Percentiles rank a stretch among this genome's conserved stretches.
Evolutionary conservation across 1,140 invertebrate genomes (phyloP).

Genomic region (Temnothorax curvispinosus): DNA sequence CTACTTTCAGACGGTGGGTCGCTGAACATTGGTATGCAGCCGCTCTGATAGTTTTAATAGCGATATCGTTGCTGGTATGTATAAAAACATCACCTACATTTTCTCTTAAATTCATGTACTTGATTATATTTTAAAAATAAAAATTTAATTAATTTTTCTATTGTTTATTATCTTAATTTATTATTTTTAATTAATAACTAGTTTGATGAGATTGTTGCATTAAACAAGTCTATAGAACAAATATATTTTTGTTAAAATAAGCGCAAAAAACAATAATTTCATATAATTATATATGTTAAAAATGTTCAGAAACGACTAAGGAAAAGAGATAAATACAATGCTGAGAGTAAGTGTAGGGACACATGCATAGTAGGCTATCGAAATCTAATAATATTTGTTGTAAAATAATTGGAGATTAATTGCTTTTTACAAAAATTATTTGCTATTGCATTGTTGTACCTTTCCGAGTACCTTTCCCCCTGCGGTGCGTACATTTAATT

Average conservation of each 20-base stretch:
- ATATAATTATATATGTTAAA: conserved; percentile 30
- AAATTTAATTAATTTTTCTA: neutral
- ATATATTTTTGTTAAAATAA: neutral
- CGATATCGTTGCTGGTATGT: conserved; percentile 92
- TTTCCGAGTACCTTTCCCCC: neutral
- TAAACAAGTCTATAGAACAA: neutral
- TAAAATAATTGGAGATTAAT: conserved; percentile 14
- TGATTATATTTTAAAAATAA: conserved; percentile 22
- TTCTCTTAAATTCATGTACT: neutral
- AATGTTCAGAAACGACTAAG: conserved; percentile 75
- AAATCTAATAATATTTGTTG: conserved; percentile 1
- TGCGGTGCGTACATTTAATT: neutral
- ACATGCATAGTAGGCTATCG: conserved; percentile 41
- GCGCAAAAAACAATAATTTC: neutral
- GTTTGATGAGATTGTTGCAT: neutral
- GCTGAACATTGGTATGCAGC: conserved; percentile 94
- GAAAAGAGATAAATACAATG: conserved; percentile 72
- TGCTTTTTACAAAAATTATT: conserved; percentile 1
- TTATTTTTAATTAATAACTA: neutral
- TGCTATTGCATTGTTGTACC: neutral
- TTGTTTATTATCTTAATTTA: neutral
- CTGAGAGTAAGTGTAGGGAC: conserved; percentile 78
- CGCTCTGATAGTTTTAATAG: conserved; percentile 90
- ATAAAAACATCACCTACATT: conserved; percentile 10
- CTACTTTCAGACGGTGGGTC: conserved; percentile 94